These are phyloP conservation scores for Epizoanthus scotinus DNA, from an alignment of 92 coral and sea anemone species.

Conservation along the genomic window DNA sequence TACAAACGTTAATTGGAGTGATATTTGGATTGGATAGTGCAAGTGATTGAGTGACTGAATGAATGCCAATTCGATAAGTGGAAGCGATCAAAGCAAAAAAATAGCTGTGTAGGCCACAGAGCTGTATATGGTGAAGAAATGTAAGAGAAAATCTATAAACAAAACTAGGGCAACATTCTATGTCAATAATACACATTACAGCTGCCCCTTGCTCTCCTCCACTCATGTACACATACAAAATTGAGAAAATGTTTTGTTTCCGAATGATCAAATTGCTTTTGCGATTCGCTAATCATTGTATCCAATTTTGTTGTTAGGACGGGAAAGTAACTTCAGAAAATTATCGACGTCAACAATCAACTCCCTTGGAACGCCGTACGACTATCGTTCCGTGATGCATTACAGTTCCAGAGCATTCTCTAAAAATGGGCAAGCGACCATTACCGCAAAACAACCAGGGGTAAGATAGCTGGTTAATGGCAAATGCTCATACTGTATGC, in stretches of 20 bases:
- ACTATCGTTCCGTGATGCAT: slow-evolving; percentile 18
- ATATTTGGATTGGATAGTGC: too few species aligned
- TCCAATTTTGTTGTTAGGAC: not conserved
- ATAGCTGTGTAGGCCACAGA: too few species aligned
- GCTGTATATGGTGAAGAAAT: too few species aligned
- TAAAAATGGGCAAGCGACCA: slow-evolving; percentile 21
- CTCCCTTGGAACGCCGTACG: slow-evolving; percentile 14
- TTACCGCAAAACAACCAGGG: slow-evolving; percentile 12
- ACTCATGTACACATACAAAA: not conserved
- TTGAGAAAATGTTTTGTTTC: not conserved
- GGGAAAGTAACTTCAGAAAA: not conserved
- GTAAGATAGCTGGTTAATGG: not conserved
- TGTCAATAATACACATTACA: too few species aligned
- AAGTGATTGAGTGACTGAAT: not conserved
- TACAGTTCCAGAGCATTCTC: slow-evolving; percentile 12
- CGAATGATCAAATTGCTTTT: not conserved
- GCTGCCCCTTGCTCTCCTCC: not conserved
- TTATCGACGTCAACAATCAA: not conserved
- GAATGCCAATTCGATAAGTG: too few species aligned
- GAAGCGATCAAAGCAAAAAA: too few species aligned
- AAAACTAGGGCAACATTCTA: too few species aligned
- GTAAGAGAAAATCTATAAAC: too few species aligned
- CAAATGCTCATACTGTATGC: too few species aligned
- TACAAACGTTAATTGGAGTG: too few species aligned
- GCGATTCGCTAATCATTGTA: too few species aligned